A percentile compares a stretch with the other conserved stretches of the same genome.
Conservation (phyloP, 2,113 vertebrate species). For the Bambusicola thoracicus region DNA sequence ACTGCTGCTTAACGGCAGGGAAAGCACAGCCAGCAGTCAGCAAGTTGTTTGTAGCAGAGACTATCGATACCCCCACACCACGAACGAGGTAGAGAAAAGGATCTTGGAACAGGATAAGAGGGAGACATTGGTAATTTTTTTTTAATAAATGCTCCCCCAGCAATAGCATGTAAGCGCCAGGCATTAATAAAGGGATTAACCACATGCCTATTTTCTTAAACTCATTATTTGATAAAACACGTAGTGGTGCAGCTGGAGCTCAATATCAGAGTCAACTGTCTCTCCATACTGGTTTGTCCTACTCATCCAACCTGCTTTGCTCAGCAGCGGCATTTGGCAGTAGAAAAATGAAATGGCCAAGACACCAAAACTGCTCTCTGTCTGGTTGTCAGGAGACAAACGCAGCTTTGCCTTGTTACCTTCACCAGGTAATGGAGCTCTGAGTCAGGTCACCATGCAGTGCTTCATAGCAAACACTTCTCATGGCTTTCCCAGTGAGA, state of each 20-base stretch:
- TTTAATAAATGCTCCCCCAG: background rate
- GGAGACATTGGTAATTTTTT: background rate
- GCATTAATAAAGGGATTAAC: background rate
- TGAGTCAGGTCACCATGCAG: background rate
- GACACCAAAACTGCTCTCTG: background rate
- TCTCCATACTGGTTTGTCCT: background rate
- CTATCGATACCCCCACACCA: background rate
- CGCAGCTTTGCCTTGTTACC: background rate
- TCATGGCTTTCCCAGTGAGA: background rate
- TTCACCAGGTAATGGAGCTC: background rate
- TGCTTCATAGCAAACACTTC: background rate
- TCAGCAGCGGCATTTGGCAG: background rate
- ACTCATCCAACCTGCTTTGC: background rate
- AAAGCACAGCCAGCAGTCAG: background rate
- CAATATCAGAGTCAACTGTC: background rate
- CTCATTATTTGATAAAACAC: background rate
- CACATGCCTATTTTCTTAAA: background rate
- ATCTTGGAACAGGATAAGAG: constrained; percentile 32
- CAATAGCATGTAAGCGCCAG: background rate
- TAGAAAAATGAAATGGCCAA: background rate
- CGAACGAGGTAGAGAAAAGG: background rate
- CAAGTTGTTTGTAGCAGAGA: background rate
- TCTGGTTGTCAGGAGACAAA: background rate
- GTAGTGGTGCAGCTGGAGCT: background rate
- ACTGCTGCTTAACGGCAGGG: background rate